Evolutionary conservation across 2,888 invertebrate species (phyloP), one percentile per base, ranked within the genome.

Genomic region (Apamea crenata): DNA sequence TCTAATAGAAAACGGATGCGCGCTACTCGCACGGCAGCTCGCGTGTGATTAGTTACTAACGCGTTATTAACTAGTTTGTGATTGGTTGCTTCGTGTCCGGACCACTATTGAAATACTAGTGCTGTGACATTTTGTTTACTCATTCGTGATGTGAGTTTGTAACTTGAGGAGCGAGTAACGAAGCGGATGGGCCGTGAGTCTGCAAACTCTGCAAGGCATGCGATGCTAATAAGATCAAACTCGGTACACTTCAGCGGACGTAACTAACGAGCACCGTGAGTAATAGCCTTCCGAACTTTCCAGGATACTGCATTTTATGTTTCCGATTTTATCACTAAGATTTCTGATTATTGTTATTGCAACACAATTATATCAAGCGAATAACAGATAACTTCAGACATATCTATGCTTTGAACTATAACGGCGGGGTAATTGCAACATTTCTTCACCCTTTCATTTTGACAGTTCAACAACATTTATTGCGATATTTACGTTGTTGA

Each of bases 61-160:
- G 18, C 70, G n/a, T 36, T 36, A 8, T 69, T 50, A n/a, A 50
- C 29, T 73, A 50, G 50, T 73, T 74, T 72, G 36, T 74, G n/a
- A 50, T 74, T 53, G 50, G 50, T 40, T 40, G 29, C 12, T 4
- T 40, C 29, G 25, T 7, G 10, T 16, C 16, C 16, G 14, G 21
- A 40, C 16, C 74, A 40, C 40, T 12, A 10, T 25, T 29, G 29
- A 53, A 53, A 74, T 10, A 50, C 36, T 50, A 69, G 7, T 73
- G n/a, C 5, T 4, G 10, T 73, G n/a, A 40, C 6, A 73, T 40
- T 40, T 3, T 40, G 6, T 40, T 36, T 36, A 50, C 47, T 74
- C 10, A 50, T 71, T 70, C 14, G 5, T 2, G 32, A 47, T 36
- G 47, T 47, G 47, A 68, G 8, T 50, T 68, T 44, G 25, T 44